Evolutionary conservation across 1,140 invertebrate species (phyloP).

Genomic region (Drosophila mojavensis): DNA sequence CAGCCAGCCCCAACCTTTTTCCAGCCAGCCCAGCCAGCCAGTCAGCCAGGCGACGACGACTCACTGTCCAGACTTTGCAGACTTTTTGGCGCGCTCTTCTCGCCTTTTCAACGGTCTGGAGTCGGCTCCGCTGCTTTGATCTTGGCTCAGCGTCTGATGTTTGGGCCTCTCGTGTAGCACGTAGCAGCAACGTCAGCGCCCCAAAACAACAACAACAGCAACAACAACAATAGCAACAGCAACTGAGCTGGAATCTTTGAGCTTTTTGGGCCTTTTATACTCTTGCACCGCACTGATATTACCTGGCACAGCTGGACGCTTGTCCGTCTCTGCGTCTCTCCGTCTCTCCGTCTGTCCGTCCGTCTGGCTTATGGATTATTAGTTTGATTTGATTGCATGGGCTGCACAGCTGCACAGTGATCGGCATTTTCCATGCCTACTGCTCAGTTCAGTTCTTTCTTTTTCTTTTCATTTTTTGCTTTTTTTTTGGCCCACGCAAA

Average conservation of each 20-base stretch:
- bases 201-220: constrained; percentile 52
- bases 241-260: constrained; percentile 40
- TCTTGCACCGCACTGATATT: constrained; percentile 57
- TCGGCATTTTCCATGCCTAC: constrained; percentile 54
- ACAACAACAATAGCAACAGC: constrained; percentile 23
- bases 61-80: constrained; percentile 66
- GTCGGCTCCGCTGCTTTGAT: constrained; percentile 77
- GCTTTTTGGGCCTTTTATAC: constrained; percentile 63
- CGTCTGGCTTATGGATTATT: constrained; percentile 74
- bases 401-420: constrained; percentile 69
- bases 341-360: constrained; percentile 1
- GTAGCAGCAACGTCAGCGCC: constrained; percentile 72
- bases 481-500: constrained; percentile 62
- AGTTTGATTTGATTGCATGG: constrained; percentile 80
- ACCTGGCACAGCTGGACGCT: constrained; percentile 79
- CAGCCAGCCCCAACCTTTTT: constrained; percentile 29
- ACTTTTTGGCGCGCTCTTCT: constrained; percentile 72
- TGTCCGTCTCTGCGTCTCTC: constrained; percentile 6
- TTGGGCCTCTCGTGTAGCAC: constrained; percentile 61
- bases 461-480: too few species aligned
- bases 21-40: constrained; percentile 21
- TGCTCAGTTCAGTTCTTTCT: constrained; percentile 1
- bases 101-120: constrained; percentile 34
- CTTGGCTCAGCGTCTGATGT: constrained; percentile 67
- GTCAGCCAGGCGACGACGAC: constrained; percentile 3